Conservation (phyloP, 2,797 vertebrate species). For the Chloroceryle amazona region DNA sequence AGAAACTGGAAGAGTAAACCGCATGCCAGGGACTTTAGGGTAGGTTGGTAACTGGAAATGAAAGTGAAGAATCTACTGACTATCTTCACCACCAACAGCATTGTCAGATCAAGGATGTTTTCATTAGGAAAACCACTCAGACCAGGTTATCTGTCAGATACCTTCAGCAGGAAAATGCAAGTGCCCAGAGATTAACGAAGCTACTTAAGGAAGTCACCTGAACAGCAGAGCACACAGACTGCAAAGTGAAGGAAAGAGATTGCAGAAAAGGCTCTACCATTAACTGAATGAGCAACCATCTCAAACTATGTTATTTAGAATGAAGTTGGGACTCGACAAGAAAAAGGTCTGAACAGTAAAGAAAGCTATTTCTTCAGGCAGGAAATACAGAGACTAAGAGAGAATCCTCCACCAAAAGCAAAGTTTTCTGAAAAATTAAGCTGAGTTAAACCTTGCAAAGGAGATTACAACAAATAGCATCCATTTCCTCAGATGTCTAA, state of each 20-base stretch:
- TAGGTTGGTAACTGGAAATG: not conserved
- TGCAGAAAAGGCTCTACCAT: not conserved
- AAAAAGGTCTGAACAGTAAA: not conserved
- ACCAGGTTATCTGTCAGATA: constrained; percentile 16
- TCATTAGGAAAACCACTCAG: not conserved
- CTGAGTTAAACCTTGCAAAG: constrained; percentile 14
- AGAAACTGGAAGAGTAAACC: not conserved
- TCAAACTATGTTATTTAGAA: not conserved
- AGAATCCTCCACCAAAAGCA: not conserved
- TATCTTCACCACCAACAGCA: not conserved
- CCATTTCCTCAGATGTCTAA: constrained; percentile 21
- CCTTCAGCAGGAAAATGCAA: not conserved
- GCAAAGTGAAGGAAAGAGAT: not conserved
- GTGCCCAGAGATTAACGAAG: constrained; percentile 24
- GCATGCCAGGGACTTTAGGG: not conserved
- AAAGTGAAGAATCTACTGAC: not conserved
- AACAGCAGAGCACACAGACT: not conserved
- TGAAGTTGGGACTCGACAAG: not conserved
- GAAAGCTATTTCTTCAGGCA: not conserved
- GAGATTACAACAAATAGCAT: constrained; percentile 29
- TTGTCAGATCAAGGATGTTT: constrained; percentile 24
- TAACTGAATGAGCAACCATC: not conserved
- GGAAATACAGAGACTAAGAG: not conserved
- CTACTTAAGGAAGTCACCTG: constrained; percentile 29
- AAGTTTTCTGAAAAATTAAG: constrained; percentile 44